Percentiles rank a stretch among this genome's conserved stretches.
Conservation (phyloP, 1,140 invertebrate genomes). For the Propsilocerus akamusi region DNA sequence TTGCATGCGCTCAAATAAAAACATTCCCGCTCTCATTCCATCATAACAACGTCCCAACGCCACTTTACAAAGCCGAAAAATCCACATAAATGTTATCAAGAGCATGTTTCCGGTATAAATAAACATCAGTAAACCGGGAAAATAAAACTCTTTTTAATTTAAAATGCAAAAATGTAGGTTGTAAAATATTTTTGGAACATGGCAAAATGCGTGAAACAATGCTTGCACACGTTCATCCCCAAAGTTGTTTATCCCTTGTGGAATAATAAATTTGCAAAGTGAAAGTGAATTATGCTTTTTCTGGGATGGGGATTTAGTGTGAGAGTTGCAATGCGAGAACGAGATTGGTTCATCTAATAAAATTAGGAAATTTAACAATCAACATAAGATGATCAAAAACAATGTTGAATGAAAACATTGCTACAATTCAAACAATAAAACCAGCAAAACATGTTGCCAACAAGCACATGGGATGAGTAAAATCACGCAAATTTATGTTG, state of each 20-base stretch:
- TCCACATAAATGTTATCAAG: slow-evolving; percentile 21
- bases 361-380: too few species aligned
- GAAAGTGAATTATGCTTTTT: background rate
- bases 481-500: background rate
- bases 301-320: too few species aligned
- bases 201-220: background rate
- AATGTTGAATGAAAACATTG: background rate
- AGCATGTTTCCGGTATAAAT: slow-evolving; percentile 23
- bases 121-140: too few species aligned
- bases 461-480: background rate
- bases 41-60: background rate
- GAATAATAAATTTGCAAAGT: background rate
- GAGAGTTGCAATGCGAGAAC: too few species aligned
- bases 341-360: too few species aligned
- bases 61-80: background rate
- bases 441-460: too few species aligned
- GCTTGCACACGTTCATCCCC: background rate
- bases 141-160: slow-evolving; percentile 23
- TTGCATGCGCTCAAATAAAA: background rate
- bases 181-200: background rate
- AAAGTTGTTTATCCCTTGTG: background rate
- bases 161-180: background rate
- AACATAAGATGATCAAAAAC: background rate
- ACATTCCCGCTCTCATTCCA: slow-evolving; percentile 1
- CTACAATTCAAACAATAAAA: slow-evolving; percentile 1